phyloP scores from a whole-genome alignment of 1,140 invertebrate species.

The Ephestia elutella region DNA sequence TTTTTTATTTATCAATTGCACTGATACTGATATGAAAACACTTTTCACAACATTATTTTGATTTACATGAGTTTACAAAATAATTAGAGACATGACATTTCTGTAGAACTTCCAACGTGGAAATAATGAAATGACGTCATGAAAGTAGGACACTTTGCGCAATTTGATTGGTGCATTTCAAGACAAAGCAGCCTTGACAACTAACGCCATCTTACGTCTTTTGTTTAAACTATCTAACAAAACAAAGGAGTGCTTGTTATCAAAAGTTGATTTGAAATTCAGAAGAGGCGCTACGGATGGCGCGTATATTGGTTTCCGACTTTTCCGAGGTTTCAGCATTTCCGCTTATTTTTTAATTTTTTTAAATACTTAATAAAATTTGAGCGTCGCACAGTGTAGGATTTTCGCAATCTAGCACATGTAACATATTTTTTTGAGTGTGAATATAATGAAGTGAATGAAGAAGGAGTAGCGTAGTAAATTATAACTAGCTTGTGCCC shows the following conservation, averaged over 20 bases:
- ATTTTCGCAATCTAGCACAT: too few species aligned
- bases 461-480: too few species aligned
- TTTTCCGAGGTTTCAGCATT: too few species aligned
- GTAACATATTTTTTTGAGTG: too few species aligned
- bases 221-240: neutral
- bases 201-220: constrained; percentile 7
- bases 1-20: constrained; percentile 5
- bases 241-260: too few species aligned
- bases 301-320: too few species aligned
- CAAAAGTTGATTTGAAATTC: neutral
- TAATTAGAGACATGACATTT: constrained; percentile 61
- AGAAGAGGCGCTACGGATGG: too few species aligned
- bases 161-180: constrained; percentile 54
- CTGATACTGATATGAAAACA: constrained; percentile 4
- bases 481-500: too few species aligned
- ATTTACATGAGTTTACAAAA: constrained; percentile 45
- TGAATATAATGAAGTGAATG: too few species aligned
- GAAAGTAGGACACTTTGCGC: constrained; percentile 58
- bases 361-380: too few species aligned
- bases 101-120: constrained; percentile 70
- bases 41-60: constrained; percentile 18
- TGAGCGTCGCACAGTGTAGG: too few species aligned
- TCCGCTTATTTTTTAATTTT: too few species aligned
- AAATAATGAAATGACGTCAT: constrained; percentile 75
- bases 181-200: constrained; percentile 47